Conservation (phyloP, 2,797 vertebrate genomes). For the Orientallactaga sibirica region DNA sequence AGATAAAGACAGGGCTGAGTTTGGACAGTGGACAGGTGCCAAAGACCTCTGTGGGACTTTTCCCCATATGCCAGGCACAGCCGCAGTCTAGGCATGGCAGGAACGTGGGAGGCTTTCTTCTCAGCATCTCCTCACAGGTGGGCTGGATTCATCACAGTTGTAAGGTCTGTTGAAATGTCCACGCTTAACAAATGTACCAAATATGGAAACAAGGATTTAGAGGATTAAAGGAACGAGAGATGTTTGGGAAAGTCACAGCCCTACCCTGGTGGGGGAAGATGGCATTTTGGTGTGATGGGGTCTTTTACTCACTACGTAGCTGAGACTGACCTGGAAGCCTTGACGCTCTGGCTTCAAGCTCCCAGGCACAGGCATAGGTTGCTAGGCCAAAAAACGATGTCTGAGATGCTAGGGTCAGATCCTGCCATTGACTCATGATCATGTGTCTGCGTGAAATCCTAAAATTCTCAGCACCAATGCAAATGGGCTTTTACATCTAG, state of each 20-base stretch:
- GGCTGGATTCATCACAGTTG: not conserved
- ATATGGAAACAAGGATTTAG: not conserved
- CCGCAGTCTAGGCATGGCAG: not conserved
- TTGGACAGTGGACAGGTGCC: not conserved
- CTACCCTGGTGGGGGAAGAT: not conserved
- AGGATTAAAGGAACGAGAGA: not conserved
- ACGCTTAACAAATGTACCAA: conserved; percentile 42
- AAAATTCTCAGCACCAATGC: not conserved
- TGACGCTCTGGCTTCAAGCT: not conserved
- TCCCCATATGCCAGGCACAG: not conserved
- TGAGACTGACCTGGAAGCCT: not conserved
- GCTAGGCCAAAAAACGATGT: not conserved
- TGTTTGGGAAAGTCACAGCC: not conserved
- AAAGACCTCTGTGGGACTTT: not conserved
- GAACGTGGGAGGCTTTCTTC: not conserved
- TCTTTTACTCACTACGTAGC: not conserved
- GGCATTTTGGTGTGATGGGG: too few relatives aligned
- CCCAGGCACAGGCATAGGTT: not conserved
- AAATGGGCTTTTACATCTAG: conserved; percentile 11
- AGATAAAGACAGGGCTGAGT: not conserved
- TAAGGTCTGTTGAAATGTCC: conserved; percentile 19
- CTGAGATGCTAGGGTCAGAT: not conserved
- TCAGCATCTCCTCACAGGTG: not conserved
- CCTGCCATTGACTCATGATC: not conserved
- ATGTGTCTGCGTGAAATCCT: conserved; percentile 27